A percentile compares a stretch with the other conserved stretches of the same genome.
Evolutionary conservation across 2,113 vertebrate genomes (phyloP).

Genomic region (Pedionomus torquatus): DNA sequence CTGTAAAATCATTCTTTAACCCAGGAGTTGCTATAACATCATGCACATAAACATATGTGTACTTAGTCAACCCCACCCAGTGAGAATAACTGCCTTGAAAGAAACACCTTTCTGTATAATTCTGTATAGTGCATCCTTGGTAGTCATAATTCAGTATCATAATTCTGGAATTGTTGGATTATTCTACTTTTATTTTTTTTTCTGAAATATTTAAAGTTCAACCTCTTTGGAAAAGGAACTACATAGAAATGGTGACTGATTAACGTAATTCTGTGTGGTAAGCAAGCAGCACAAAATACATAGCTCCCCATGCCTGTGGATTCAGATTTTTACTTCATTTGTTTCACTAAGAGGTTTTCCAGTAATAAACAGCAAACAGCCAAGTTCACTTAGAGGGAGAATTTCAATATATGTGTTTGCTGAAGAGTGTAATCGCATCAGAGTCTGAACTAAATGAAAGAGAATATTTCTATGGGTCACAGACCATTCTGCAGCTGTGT

Average conservation of each 20-base stretch:
- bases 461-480: constrained; percentile 4
- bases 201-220: neutral
- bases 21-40: neutral
- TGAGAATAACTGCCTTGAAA: neutral
- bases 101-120: neutral
- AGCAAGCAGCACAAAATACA: neutral
- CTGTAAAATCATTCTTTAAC: neutral
- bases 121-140: neutral
- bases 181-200: neutral
- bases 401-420: constrained; percentile 36
- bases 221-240: neutral
- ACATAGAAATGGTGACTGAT: neutral
- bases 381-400: neutral
- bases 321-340: constrained; percentile 9
- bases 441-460: neutral
- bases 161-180: neutral
- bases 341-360: neutral
- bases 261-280: neutral
- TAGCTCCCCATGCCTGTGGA: neutral
- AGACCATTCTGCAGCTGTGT: neutral
- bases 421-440: constrained; percentile 57
- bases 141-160: neutral
- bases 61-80: neutral
- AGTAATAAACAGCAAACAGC: neutral
- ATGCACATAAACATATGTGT: neutral